A percentile compares a stretch with the other conserved stretches of the same genome.
Conservation (phyloP, 2,888 invertebrate species). For the Drosophila hamatofila region DNA sequence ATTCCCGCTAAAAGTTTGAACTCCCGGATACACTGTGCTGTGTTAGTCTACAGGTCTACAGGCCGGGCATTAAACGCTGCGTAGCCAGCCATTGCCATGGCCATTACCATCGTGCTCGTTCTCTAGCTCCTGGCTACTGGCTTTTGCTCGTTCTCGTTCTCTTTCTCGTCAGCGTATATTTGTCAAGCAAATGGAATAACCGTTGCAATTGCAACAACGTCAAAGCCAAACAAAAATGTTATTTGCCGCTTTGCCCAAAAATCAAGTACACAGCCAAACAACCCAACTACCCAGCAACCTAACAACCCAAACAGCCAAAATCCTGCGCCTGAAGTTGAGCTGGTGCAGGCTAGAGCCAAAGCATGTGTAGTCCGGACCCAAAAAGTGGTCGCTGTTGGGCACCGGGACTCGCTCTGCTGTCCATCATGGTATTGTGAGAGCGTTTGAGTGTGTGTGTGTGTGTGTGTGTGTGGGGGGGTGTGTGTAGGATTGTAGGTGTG, state of each 20-base stretch:
- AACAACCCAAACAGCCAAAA: constrained; percentile 43
- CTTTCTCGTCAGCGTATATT: constrained; percentile 66
- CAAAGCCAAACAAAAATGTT: constrained; percentile 80
- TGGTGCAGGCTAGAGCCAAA: constrained; percentile 3
- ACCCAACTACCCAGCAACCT: constrained; percentile 41
- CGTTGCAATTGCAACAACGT: constrained; percentile 79
- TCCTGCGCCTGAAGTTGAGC: constrained; percentile 18
- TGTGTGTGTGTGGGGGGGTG: constrained; percentile 4
- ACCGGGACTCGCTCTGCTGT: constrained; percentile 29
- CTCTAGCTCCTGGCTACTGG: background rate
- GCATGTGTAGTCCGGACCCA: constrained; percentile 42
- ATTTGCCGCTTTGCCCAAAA: constrained; percentile 80
- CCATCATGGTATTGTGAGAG: constrained; percentile 29
- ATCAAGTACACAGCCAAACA: constrained; percentile 76
- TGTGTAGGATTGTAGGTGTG: background rate
- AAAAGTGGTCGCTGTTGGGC: constrained; percentile 59
- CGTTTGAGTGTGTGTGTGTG: constrained; percentile 17
- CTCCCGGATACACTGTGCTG: constrained; percentile 8
- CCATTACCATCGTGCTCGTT: constrained; percentile 10
- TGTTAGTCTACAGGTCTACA: constrained; percentile 8
- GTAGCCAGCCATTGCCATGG: constrained; percentile 13
- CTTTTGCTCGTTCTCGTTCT: background rate
- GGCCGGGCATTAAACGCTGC: constrained; percentile 55
- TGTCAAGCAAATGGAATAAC: constrained; percentile 80
- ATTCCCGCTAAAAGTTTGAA: constrained; percentile 71